Evolutionary conservation across 37 sponge, comb jelly and placozoan genomes (phyloP), one percentile per base, ranked within the genome.

Genomic region (Halichondria panicea): DNA sequence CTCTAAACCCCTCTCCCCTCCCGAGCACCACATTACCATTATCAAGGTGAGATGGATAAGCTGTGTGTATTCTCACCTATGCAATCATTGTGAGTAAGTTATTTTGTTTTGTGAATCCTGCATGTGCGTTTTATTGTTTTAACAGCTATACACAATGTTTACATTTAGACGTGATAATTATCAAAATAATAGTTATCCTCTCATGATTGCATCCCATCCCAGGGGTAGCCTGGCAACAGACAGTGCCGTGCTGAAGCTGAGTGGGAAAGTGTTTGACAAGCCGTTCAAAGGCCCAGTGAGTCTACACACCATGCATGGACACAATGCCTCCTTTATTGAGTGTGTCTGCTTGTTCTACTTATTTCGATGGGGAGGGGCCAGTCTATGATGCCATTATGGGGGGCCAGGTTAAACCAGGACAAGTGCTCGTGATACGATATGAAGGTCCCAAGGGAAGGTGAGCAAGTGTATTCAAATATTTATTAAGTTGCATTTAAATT

Each of bases 391-490:
- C 90, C 28, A 65, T 89, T 39, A 89, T 89, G 90, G 55, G 33
- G 25, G 89, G 89, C 2, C 19, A 72, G 45, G 66, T 89, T 18
- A 84, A 89, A 28, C 70, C 75, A 18, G 90, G 90, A 22, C 77
- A 89, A 19, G 90, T 84, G 24, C 53, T 89, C 9, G 75, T 89
- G 30, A 89, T 89, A 22, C 41, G 90, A 24, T 89, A 89, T 45
- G 90, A 84, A 40, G 90, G 90, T 31, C 90, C 90, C 5, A 84
- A 84, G 50, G 90, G 90, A 70, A 89, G 90, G 90, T 84, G 55
- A n/a, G n/a, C n/a, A n/a, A n/a, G n/a, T n/a, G n/a, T n/a, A n/a
- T n/a, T n/a, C n/a, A n/a, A n/a, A n/a, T n/a, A n/a, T n/a, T n/a
- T n/a, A n/a, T n/a, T n/a, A n/a, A n/a, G n/a, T n/a, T n/a, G n/a